A percentile compares a stretch with the other conserved stretches of the same genome.
Conservation (phyloP, 2,113 vertebrate genomes). For the Eulemur macaco region DNA sequence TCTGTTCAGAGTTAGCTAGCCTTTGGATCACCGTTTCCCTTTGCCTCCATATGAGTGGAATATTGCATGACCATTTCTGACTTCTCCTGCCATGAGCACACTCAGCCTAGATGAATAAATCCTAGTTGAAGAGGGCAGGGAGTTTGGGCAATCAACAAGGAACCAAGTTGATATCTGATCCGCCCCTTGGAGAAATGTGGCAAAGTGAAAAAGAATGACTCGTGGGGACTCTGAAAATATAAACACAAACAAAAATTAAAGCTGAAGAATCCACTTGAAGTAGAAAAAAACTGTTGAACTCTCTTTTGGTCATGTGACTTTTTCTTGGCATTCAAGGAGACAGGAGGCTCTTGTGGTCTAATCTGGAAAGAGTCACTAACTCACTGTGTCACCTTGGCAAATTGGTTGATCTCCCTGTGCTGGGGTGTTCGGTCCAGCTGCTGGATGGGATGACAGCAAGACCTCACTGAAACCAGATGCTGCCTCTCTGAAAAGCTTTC, state of each 20-base stretch:
- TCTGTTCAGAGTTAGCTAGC: background rate
- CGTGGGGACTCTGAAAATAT: conserved; percentile 36
- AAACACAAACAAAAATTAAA: conserved; percentile 45
- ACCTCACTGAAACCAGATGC: conserved; percentile 79
- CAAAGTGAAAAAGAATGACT: conserved; percentile 27
- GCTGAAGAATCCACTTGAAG: background rate
- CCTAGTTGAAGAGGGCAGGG: background rate
- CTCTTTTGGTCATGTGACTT: conserved; percentile 45
- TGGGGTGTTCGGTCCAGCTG: conserved; percentile 53
- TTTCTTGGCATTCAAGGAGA: conserved; percentile 45
- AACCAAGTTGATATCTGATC: conserved; percentile 46
- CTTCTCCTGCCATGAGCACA: background rate
- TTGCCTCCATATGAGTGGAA: background rate
- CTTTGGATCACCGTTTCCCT: background rate
- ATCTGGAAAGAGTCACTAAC: conserved; percentile 65
- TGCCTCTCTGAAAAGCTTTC: conserved; percentile 64
- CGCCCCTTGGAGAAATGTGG: conserved; percentile 5
- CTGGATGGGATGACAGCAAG: conserved; percentile 62
- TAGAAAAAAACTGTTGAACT: background rate
- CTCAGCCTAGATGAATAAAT: background rate
- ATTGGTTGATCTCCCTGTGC: conserved; percentile 37
- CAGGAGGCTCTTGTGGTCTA: conserved; percentile 48
- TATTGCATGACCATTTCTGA: background rate
- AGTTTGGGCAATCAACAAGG: background rate
- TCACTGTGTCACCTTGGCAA: conserved; percentile 68